Conservation (phyloP, 2,888 invertebrate genomes). For the Pyrgus malvae region DNA sequence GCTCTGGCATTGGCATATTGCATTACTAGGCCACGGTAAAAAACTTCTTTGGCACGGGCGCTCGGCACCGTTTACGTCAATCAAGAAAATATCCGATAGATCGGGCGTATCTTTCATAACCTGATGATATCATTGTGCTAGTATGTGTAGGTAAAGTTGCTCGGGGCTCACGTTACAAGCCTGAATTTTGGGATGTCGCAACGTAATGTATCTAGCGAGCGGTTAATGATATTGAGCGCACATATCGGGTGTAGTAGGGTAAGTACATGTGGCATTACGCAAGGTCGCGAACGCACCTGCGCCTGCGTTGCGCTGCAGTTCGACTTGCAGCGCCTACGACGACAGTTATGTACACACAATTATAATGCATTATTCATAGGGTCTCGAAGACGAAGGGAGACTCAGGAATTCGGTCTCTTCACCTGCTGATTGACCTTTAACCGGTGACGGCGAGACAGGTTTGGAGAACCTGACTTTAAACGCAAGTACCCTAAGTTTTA, state of each 20-base stretch:
- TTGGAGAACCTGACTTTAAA: neutral
- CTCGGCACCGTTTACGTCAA: constrained; percentile 61
- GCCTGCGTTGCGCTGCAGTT: constrained; percentile 56
- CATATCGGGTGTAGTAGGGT: constrained; percentile 35
- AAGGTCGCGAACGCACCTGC: constrained; percentile 72
- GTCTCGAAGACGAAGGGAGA: constrained; percentile 50
- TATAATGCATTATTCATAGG: constrained; percentile 55
- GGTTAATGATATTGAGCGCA: constrained; percentile 53
- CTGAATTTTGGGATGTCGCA: constrained; percentile 12
- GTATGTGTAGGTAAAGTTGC: constrained; percentile 36
- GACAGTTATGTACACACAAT: neutral
- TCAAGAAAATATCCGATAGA: constrained; percentile 56
- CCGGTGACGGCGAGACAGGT: neutral
- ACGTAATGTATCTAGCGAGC: constrained; percentile 65
- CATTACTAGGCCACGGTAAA: constrained; percentile 58
- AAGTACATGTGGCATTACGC: constrained; percentile 64
- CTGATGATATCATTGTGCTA: constrained; percentile 57
- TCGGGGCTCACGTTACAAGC: constrained; percentile 1
- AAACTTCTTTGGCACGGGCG: constrained; percentile 53
- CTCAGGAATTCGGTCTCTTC: constrained; percentile 45
- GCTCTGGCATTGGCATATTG: constrained; percentile 73
- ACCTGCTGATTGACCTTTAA: constrained; percentile 45
- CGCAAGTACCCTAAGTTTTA: too few species aligned
- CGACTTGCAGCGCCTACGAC: constrained; percentile 65
- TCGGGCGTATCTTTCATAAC: constrained; percentile 37